These are phyloP conservation scores for Phenganax stokvisi DNA, from an alignment of 92 coral and sea anemone genomes.

Conservation along the genomic window DNA sequence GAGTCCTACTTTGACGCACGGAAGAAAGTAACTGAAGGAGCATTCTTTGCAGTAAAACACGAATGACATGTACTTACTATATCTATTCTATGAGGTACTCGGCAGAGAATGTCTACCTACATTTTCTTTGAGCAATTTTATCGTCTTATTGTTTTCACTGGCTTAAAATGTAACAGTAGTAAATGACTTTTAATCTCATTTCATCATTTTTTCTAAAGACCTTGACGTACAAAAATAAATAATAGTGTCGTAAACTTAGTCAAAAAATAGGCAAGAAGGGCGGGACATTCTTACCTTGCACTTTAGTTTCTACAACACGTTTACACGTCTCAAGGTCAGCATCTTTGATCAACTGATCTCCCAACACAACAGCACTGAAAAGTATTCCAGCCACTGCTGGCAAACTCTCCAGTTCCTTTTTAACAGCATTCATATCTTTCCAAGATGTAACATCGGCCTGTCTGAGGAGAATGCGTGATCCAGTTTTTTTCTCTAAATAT, in stretches of 20 bases:
- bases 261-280: neutral
- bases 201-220: too few relatives aligned
- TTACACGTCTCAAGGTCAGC: conserved; percentile 45
- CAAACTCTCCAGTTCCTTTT: neutral
- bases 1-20: too few relatives aligned
- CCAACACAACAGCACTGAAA: neutral
- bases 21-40: too few relatives aligned
- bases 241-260: neutral
- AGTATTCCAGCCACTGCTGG: neutral
- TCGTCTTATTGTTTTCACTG: neutral
- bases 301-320: conserved; percentile 61
- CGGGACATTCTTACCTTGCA: conserved; percentile 46
- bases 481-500: conserved; percentile 48
- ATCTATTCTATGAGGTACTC: too few relatives aligned
- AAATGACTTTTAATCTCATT: neutral
- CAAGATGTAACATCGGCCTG: conserved; percentile 46
- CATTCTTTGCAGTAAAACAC: too few relatives aligned
- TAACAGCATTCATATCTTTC: neutral
- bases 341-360: conserved; percentile 42
- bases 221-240: neutral
- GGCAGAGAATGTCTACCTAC: too few relatives aligned
- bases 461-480: conserved; percentile 42
- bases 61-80: too few relatives aligned
- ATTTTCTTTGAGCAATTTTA: too few relatives aligned
- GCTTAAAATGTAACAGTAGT: neutral